These are phyloP conservation scores for Myripristis jacobus DNA, from an alignment of 2,797 vertebrate species.

Conservation along the genomic window DNA sequence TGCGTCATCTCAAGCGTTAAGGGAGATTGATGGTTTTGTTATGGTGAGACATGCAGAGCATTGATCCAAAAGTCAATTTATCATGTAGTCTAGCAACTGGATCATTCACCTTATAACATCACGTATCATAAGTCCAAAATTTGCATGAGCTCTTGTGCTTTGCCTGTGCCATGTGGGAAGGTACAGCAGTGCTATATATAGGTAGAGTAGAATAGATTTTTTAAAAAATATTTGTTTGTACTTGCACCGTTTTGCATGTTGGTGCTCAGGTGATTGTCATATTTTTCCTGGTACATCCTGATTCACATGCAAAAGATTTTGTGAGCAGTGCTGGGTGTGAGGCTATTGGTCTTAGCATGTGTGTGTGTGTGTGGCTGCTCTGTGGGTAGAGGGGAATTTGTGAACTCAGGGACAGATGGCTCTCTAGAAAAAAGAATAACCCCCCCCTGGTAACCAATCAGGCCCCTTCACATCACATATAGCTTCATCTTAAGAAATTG, in stretches of 20 bases:
- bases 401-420: constrained; percentile 81
- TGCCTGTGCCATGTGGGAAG: too few species aligned
- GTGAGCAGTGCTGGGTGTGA: constrained; percentile 37
- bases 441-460: constrained; percentile 69
- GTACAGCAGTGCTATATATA: too few species aligned
- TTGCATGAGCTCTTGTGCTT: background rate
- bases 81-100: background rate
- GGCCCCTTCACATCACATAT: constrained; percentile 53
- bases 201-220: too few species aligned
- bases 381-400: constrained; percentile 68
- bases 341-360: constrained; percentile 52
- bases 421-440: constrained; percentile 59
- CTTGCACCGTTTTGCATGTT: background rate
- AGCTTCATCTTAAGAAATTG: constrained; percentile 32
- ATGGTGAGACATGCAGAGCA: background rate
- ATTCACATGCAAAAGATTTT: constrained; percentile 56
- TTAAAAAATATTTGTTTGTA: too few species aligned
- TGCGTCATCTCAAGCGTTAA: background rate
- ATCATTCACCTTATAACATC: background rate
- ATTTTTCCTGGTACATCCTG: constrained; percentile 13
- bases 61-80: background rate
- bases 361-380: constrained; percentile 54
- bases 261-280: background rate
- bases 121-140: background rate
- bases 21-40: constrained; percentile 1